phyloP scores from a whole-genome alignment of 2,888 invertebrate genomes.

The Agriopis aurantiaria region DNA sequence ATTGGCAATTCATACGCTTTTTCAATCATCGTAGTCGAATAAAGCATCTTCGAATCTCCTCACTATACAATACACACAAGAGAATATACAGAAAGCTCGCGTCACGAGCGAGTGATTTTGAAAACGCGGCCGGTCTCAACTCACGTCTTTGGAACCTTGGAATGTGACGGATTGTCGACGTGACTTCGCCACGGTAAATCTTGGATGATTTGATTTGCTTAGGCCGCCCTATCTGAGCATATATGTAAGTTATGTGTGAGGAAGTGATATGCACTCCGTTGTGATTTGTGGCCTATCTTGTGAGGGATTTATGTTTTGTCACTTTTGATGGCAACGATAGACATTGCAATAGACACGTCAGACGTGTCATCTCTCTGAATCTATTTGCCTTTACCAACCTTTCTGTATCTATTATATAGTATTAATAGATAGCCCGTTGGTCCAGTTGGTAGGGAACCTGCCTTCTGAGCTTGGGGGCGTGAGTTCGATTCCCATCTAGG shows the following conservation, averaged over 20 bases:
- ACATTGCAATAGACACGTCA: constrained; percentile 9
- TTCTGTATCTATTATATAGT: not conserved
- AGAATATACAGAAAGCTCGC: constrained; percentile 49
- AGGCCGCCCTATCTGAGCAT: constrained; percentile 33
- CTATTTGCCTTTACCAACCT: not conserved
- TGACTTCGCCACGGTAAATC: constrained; percentile 50
- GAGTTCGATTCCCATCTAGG: too few relatives aligned
- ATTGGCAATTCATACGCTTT: constrained; percentile 10
- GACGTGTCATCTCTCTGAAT: not conserved
- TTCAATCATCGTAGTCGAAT: constrained; percentile 20
- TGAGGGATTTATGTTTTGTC: constrained; percentile 24
- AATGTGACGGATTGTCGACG: constrained; percentile 58
- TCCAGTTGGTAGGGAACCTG: too few relatives aligned
- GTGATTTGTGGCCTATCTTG: constrained; percentile 21
- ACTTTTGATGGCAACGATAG: constrained; percentile 24
- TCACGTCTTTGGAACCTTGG: constrained; percentile 49
- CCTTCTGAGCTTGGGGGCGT: too few relatives aligned
- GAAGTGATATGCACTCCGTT: constrained; percentile 39
- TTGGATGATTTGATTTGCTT: constrained; percentile 43
- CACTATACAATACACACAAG: constrained; percentile 46
- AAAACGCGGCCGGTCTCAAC: constrained; percentile 54
- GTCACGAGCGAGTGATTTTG: constrained; percentile 70
- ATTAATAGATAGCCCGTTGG: too few relatives aligned
- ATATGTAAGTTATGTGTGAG: constrained; percentile 23
- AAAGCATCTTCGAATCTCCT: constrained; percentile 23